Conservation (phyloP, 2,113 vertebrate genomes). For the Plecotus auritus region DNA sequence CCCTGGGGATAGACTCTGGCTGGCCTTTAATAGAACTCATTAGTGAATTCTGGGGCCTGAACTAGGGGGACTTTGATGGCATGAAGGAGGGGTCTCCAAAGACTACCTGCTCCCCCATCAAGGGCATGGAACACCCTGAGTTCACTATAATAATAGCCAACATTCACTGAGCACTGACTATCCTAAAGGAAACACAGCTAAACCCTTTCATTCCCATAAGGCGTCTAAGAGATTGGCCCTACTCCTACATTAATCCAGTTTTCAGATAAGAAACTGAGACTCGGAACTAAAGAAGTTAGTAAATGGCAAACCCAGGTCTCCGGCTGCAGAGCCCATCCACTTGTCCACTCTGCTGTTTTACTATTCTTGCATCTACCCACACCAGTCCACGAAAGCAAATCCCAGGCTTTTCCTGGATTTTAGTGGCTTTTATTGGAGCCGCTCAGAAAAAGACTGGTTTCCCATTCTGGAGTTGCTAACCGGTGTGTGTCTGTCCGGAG, state of each 20-base stretch:
- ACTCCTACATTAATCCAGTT: neutral
- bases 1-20: neutral
- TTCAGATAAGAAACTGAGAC: conserved; percentile 27
- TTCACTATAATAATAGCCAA: neutral
- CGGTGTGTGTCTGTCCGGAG: neutral
- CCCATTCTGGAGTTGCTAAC: neutral
- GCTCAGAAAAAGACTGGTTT: neutral
- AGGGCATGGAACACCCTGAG: neutral
- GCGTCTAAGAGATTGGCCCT: neutral
- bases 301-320: neutral
- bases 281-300: neutral
- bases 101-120: neutral
- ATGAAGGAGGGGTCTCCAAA: neutral
- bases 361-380: neutral
- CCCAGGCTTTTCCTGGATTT: neutral
- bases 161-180: neutral
- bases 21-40: neutral
- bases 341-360: too few species aligned
- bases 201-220: neutral
- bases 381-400: neutral
- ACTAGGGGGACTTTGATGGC: neutral
- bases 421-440: neutral
- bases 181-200: neutral
- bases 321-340: neutral
- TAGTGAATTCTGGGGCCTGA: neutral